phyloP scores from a whole-genome alignment of 1,140 invertebrate genomes.

The Drosophila pandora region DNA sequence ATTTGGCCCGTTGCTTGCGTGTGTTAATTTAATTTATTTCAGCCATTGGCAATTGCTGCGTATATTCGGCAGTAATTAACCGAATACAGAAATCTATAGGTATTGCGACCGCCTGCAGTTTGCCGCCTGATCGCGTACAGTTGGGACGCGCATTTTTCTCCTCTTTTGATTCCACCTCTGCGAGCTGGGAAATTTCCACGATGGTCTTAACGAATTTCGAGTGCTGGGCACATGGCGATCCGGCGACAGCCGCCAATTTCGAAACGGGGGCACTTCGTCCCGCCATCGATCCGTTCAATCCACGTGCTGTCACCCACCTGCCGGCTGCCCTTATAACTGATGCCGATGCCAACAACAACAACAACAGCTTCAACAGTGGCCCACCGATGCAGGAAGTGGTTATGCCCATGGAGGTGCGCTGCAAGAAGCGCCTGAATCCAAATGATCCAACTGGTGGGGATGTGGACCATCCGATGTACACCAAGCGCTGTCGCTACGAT shows the following conservation, averaged over 20 bases:
- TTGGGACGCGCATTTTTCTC: conserved; percentile 28
- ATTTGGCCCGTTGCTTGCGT: conserved; percentile 40
- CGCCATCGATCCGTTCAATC: conserved; percentile 74
- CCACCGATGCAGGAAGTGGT: conserved; percentile 39
- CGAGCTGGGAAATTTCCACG: conserved; percentile 64
- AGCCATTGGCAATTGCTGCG: conserved; percentile 62
- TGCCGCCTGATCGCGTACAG: conserved; percentile 42
- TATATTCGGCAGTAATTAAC: conserved; percentile 64
- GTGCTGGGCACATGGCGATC: conserved; percentile 81
- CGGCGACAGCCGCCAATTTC: conserved; percentile 48
- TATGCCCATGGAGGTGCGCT: conserved; percentile 38
- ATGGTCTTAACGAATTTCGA: conserved; percentile 83
- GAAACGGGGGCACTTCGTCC: conserved; percentile 41
- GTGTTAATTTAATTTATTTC: conserved; percentile 71
- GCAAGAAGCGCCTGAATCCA: conserved; percentile 71
- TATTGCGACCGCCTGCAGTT: conserved; percentile 26
- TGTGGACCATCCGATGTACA: conserved; percentile 52
- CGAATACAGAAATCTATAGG: conserved; percentile 33
- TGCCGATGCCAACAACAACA: conserved; percentile 61
- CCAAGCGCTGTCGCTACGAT: conserved; percentile 77
- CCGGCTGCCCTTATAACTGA: conserved; percentile 54
- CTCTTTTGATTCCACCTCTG: not conserved
- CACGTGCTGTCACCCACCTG: conserved; percentile 59
- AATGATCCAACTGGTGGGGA: conserved; percentile 30
- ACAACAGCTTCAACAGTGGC: conserved; percentile 45